Conservation (phyloP, 2,888 invertebrate genomes). For the Cerceris ruficornis region DNA sequence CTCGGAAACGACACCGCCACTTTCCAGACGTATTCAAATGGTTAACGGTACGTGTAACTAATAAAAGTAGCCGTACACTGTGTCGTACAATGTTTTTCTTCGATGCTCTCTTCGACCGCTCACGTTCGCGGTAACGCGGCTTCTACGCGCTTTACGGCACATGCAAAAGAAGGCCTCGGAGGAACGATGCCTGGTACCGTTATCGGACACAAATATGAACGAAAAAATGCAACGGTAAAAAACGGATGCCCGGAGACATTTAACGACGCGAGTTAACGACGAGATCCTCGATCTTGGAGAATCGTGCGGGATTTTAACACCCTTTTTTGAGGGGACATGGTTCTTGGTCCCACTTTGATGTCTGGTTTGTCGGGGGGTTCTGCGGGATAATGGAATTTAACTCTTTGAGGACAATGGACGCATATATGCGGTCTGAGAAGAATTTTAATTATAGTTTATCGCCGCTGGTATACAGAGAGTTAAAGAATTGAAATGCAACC, state of each 20-base stretch:
- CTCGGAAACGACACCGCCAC: not conserved
- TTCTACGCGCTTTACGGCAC: constrained; percentile 12
- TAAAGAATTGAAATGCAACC: no score
- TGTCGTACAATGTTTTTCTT: constrained; percentile 9
- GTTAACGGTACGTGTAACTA: constrained; percentile 38
- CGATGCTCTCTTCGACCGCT: constrained; percentile 4
- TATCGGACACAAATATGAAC: constrained; percentile 66
- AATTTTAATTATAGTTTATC: no score
- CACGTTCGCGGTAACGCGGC: not conserved
- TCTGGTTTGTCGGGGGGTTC: no score
- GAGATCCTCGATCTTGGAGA: not conserved
- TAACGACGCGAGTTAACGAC: constrained; percentile 27
- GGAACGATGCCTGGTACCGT: constrained; percentile 67
- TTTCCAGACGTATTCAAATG: constrained; percentile 25
- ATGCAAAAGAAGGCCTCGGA: constrained; percentile 52
- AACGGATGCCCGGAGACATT: constrained; percentile 25
- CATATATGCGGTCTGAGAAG: no score
- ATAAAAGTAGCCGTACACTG: constrained; percentile 3
- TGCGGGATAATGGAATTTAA: no score
- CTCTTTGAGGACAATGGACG: no score
- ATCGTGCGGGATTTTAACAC: not conserved
- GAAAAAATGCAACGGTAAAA: constrained; percentile 74
- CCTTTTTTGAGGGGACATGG: not conserved
- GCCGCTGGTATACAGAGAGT: no score
- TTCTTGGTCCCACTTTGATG: no score